Evolutionary conservation across 2,113 vertebrate genomes (phyloP).

Genomic region (Macheiramphus alcinus): DNA sequence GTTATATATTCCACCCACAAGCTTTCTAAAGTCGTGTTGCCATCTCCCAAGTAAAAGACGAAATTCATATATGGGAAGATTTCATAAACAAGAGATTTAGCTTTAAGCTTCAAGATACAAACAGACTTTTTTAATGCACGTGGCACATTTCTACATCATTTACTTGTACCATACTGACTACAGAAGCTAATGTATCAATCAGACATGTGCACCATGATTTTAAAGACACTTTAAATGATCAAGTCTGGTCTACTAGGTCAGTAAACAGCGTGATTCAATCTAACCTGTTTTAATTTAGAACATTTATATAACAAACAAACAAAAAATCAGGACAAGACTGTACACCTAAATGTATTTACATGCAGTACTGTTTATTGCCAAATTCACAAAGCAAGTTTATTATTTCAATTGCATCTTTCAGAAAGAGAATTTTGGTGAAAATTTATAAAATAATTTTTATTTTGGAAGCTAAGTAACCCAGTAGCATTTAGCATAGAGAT

Average conservation of each 20-base stretch:
- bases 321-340: constrained; percentile 60
- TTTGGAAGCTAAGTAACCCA: neutral
- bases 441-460: neutral
- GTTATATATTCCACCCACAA: constrained; percentile 51
- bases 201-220: constrained; percentile 43
- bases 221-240: constrained; percentile 69
- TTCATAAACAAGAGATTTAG: constrained; percentile 68
- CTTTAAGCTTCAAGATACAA: constrained; percentile 57
- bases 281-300: constrained; percentile 76
- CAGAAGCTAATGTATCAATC: constrained; percentile 38
- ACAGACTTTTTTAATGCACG: constrained; percentile 14
- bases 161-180: neutral
- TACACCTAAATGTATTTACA: constrained; percentile 24
- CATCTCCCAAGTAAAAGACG: constrained; percentile 57
- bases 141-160: constrained; percentile 47
- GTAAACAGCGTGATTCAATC: constrained; percentile 72
- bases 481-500: neutral
- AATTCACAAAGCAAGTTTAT: neutral
- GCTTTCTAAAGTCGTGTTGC: constrained; percentile 56
- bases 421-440: neutral
- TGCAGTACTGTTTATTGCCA: neutral
- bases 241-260: constrained; percentile 58
- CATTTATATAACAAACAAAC: constrained; percentile 71
- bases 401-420: neutral
- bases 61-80: constrained; percentile 46